phyloP scores from a whole-genome alignment of 2,113 vertebrate genomes.

The Malurus melanocephalus region DNA sequence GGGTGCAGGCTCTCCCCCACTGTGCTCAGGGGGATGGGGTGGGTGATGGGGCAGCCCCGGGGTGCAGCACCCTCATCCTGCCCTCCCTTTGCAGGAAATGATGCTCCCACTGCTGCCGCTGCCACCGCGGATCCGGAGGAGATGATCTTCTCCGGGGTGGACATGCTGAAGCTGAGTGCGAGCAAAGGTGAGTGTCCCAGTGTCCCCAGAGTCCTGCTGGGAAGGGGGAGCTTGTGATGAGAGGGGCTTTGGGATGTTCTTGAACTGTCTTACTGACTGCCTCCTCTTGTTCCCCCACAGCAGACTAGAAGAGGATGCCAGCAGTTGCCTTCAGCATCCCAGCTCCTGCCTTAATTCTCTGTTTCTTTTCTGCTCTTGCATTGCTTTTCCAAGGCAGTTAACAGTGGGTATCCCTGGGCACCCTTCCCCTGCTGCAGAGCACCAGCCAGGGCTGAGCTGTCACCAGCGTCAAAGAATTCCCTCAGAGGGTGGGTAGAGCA shows the following conservation, averaged over 20 bases:
- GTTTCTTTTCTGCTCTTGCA: neutral
- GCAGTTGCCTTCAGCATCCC: neutral
- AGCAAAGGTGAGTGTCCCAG: slow-evolving; percentile 5
- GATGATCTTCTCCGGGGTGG: slow-evolving; percentile 51
- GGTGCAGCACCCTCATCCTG: neutral
- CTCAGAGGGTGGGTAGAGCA: neutral
- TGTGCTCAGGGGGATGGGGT: neutral
- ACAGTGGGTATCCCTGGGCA: neutral
- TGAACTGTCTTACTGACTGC: neutral
- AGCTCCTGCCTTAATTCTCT: neutral
- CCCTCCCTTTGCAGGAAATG: neutral
- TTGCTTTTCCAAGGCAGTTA: neutral
- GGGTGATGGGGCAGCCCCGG: neutral
- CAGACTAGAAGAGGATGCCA: neutral
- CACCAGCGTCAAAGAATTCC: neutral
- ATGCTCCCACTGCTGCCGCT: neutral
- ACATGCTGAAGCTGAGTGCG: neutral
- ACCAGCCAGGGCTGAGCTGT: neutral
- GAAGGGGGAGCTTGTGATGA: rapidly evolving
- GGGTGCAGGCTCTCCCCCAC: neutral
- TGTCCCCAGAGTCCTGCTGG: neutral
- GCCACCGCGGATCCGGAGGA: slow-evolving; percentile 32
- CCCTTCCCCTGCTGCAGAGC: neutral
- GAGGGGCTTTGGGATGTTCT: neutral
- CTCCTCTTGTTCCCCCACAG: neutral